A percentile compares a stretch with the other conserved stretches of the same genome.
Evolutionary conservation across 2,888 invertebrate genomes (phyloP).

Genomic region (Mechanitis messenoides): DNA sequence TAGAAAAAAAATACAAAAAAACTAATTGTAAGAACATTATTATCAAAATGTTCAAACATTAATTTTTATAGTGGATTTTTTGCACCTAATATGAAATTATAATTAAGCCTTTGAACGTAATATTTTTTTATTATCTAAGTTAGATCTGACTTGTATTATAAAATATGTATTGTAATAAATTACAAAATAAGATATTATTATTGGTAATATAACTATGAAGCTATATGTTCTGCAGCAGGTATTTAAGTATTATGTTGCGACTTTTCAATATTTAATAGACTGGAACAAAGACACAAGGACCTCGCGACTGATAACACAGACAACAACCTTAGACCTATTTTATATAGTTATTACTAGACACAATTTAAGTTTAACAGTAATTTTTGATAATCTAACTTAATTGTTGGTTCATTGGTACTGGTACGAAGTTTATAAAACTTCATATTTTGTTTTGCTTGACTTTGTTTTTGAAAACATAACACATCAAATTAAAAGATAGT

Average conservation of each 20-base stretch:
- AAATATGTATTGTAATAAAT: not conserved
- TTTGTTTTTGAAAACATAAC: no score
- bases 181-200: constrained; percentile 6
- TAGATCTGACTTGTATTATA: no score
- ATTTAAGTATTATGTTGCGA: not conserved
- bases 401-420: no score
- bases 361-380: not conserved
- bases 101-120: not conserved
- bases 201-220: not conserved
- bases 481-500: no score
- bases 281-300: not conserved
- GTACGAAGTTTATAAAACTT: no score
- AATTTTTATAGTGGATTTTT: no score
- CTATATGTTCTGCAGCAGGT: not conserved
- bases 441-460: no score
- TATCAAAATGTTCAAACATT: no score
- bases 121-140: not conserved
- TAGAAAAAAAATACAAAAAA: no score
- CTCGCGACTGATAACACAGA: not conserved
- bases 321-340: not conserved
- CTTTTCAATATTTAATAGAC: not conserved
- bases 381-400: no score
- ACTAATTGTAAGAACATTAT: no score
- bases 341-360: not conserved
- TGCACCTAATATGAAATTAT: no score